A percentile compares a stretch with the other conserved stretches of the same genome.
Conservation (phyloP, 1,140 invertebrate species). For the Eulimnadia texana region DNA sequence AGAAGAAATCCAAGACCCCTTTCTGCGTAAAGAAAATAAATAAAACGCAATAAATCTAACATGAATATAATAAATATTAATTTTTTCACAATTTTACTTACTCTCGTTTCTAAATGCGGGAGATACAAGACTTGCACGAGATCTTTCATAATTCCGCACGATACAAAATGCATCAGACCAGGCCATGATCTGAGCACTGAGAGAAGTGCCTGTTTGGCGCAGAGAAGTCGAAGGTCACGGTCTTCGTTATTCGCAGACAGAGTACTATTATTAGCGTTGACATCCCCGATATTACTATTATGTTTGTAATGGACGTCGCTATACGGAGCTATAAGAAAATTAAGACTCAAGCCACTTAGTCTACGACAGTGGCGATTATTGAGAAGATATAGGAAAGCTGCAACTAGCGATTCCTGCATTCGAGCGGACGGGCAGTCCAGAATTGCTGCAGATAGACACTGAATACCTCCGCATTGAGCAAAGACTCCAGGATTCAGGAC, state of each 20-base stretch:
- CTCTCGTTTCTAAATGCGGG: slow-evolving; percentile 71
- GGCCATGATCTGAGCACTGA: slow-evolving; percentile 79
- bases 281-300: slow-evolving; percentile 33
- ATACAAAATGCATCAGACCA: slow-evolving; percentile 68
- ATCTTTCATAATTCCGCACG: slow-evolving; percentile 34
- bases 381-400: slow-evolving; percentile 70
- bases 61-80: not conserved
- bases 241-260: slow-evolving; percentile 46
- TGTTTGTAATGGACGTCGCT: slow-evolving; percentile 71
- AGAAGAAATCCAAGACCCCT: slow-evolving; percentile 77
- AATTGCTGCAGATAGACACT: slow-evolving; percentile 61
- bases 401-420: slow-evolving; percentile 62
- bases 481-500: slow-evolving; percentile 66
- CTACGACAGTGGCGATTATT: slow-evolving; percentile 67
- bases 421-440: slow-evolving; percentile 55
- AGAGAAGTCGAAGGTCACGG: slow-evolving; percentile 59
- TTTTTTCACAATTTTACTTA: slow-evolving; percentile 32
- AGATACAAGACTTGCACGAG: slow-evolving; percentile 75
- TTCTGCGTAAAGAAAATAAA: slow-evolving; percentile 42
- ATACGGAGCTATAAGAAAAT: slow-evolving; percentile 74
- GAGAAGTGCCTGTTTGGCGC: slow-evolving; percentile 65
- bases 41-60: slow-evolving; percentile 12
- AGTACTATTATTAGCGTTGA: slow-evolving; percentile 23
- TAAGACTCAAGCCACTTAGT: slow-evolving; percentile 55
- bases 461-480: slow-evolving; percentile 66